phyloP scores from a whole-genome alignment of 2,797 vertebrate genomes.

The Gallinago stenura region DNA sequence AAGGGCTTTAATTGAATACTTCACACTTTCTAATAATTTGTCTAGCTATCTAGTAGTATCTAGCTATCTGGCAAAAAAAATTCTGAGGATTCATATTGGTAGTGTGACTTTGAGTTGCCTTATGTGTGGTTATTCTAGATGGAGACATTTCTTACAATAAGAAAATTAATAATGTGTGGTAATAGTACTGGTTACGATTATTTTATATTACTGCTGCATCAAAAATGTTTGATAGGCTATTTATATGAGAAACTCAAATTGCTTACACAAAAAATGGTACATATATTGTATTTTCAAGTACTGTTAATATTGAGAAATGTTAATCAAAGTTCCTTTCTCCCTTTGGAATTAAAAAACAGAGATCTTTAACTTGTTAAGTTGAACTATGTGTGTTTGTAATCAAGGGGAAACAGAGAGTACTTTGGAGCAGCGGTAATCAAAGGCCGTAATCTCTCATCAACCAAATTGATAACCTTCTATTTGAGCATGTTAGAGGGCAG shows the following conservation, averaged over 20 bases:
- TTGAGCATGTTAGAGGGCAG: conserved; percentile 76
- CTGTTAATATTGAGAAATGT: conserved; percentile 65
- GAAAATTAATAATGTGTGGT: not conserved
- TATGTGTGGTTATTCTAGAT: not conserved
- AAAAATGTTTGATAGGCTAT: not conserved
- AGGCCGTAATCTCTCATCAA: conserved; percentile 81
- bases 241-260: not conserved
- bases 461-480: conserved; percentile 75
- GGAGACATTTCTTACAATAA: not conserved
- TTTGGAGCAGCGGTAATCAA: conserved; percentile 78
- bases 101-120: not conserved
- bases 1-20: not conserved
- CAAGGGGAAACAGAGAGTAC: conserved; percentile 53
- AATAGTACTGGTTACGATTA: not conserved
- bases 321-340: conserved; percentile 81
- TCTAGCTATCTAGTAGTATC: not conserved
- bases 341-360: conserved; percentile 63
- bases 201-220: not conserved
- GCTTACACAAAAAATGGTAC: not conserved
- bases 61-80: not conserved
- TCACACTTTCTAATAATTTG: not conserved
- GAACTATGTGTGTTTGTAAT: conserved; percentile 84
- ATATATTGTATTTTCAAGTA: not conserved
- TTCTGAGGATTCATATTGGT: not conserved
- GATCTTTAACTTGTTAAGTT: conserved; percentile 79